phyloP scores from a whole-genome alignment of 2,113 vertebrate genomes.

The Nesogale talazaci region DNA sequence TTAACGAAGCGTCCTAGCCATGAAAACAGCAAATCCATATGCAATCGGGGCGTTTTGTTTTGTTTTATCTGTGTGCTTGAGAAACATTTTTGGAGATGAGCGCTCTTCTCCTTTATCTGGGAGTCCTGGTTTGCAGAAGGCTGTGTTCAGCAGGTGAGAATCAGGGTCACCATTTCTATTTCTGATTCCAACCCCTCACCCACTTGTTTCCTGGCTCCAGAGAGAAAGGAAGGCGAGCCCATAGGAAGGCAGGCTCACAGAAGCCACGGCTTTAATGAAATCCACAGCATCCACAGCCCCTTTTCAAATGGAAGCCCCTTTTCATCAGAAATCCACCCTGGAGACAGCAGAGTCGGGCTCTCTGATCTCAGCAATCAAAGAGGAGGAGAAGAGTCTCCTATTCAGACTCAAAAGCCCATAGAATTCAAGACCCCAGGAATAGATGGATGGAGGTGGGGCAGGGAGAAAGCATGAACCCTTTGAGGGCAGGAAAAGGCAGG shows the following conservation, averaged over 20 bases:
- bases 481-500: background rate
- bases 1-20: background rate
- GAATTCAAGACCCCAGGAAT: conserved; percentile 14
- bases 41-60: background rate
- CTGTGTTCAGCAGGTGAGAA: background rate
- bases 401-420: background rate
- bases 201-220: conserved; percentile 4
- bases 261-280: background rate
- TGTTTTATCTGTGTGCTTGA: background rate
- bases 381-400: background rate
- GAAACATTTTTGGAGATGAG: conserved; percentile 16
- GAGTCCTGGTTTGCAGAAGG: background rate
- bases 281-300: background rate
- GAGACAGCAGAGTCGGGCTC: background rate
- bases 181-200: background rate
- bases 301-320: background rate
- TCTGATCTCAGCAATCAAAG: conserved; percentile 42
- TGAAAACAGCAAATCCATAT: background rate
- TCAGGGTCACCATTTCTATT: background rate
- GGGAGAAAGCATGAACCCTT: background rate
- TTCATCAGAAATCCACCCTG: background rate
- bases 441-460: background rate
- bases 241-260: background rate
- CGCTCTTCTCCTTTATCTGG: background rate
- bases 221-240: background rate